These are phyloP conservation scores for Athene noctua DNA, from an alignment of 2,113 vertebrate genomes.

Conservation along the genomic window DNA sequence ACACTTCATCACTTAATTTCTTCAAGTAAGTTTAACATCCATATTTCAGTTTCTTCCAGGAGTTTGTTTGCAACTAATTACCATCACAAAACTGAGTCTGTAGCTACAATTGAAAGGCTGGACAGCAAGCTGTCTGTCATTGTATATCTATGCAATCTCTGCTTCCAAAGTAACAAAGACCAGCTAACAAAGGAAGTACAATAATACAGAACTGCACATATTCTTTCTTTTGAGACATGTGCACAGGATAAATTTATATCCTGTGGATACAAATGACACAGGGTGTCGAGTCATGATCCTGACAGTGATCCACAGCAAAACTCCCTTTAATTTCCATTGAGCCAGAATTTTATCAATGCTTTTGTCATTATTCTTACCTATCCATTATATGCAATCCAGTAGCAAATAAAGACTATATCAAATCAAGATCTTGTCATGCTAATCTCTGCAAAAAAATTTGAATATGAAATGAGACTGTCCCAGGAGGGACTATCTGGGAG, in stretches of 20 bases:
- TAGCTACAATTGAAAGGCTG: slow-evolving; percentile 8
- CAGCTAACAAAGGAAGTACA: neutral
- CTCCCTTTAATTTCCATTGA: neutral
- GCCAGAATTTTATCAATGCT: neutral
- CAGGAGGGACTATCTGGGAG: neutral
- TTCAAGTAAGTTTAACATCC: slow-evolving; percentile 17
- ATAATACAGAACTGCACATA: neutral
- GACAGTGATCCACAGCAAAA: neutral
- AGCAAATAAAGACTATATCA: neutral
- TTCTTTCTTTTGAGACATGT: neutral
- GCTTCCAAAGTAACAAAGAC: neutral
- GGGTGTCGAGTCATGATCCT: neutral
- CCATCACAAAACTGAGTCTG: slow-evolving; percentile 1
- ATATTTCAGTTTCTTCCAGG: neutral
- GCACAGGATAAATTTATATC: neutral
- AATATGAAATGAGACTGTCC: neutral
- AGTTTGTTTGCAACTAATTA: neutral
- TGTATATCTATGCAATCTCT: slow-evolving; percentile 17
- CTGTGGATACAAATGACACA: neutral
- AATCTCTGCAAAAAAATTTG: neutral
- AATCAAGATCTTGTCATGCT: slow-evolving; percentile 11
- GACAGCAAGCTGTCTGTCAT: neutral
- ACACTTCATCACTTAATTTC: neutral
- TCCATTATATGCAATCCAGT: neutral
- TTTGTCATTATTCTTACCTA: neutral